Evolutionary conservation across 2,113 vertebrate species (phyloP).

Genomic region (Sakesphorus luctuosus): DNA sequence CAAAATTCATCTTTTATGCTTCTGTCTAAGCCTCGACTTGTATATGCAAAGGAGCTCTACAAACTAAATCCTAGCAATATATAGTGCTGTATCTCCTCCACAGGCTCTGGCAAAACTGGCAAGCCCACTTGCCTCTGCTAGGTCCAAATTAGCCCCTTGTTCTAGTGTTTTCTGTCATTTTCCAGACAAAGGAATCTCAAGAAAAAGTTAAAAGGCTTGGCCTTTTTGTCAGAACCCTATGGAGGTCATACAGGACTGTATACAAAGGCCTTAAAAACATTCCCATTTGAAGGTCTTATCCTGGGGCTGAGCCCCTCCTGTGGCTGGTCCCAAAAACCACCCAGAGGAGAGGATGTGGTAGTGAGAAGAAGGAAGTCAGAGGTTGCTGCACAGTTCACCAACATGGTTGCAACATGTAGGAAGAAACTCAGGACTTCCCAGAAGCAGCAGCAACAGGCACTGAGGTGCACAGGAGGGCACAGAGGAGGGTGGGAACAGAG

Average conservation of each 20-base stretch:
- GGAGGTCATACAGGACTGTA: background rate
- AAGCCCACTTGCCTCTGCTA: background rate
- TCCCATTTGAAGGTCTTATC: background rate
- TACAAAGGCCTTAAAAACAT: background rate
- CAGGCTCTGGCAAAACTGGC: background rate
- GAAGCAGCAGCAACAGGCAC: background rate
- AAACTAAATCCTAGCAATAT: background rate
- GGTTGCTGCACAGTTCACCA: background rate
- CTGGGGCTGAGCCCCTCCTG: background rate
- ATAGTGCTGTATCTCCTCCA: background rate
- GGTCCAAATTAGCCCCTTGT: background rate
- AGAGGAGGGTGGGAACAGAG: background rate
- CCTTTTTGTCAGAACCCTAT: background rate
- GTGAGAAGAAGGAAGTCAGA: constrained; percentile 28
- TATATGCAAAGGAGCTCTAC: background rate
- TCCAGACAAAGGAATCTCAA: background rate
- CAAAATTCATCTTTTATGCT: background rate
- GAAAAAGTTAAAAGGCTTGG: background rate
- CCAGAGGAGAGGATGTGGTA: background rate
- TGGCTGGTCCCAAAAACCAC: background rate
- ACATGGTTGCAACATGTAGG: background rate
- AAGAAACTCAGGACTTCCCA: constrained; percentile 1
- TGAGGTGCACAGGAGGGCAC: rapidly evolving
- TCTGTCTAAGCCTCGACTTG: background rate
- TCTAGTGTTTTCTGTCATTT: background rate